Conservation (phyloP, 2,888 invertebrate species). For the Erannis defoliaria region DNA sequence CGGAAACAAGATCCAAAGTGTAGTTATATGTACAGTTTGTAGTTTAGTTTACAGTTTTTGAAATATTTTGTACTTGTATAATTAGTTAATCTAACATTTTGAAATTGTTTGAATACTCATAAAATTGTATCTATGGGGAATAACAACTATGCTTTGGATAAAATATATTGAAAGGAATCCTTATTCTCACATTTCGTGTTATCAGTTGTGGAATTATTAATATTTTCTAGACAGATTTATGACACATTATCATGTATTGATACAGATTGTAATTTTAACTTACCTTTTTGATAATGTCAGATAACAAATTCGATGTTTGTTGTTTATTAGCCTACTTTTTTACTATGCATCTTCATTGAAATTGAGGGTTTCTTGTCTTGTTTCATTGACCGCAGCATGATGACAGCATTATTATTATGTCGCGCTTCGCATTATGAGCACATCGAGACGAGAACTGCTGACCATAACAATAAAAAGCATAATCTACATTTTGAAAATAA, state of each 20-base stretch:
- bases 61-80: conserved; percentile 29
- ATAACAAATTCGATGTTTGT: not conserved
- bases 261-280: not conserved
- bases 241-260: conserved; percentile 1
- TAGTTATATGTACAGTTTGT: conserved; percentile 37
- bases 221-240: conserved; percentile 11
- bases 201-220: not conserved
- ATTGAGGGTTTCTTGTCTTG: not conserved
- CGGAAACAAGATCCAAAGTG: conserved; percentile 24
- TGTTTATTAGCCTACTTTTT: not conserved
- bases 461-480: too few relatives aligned
- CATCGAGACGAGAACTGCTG: not conserved
- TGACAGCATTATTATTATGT: not conserved
- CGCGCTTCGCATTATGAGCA: not conserved
- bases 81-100: conserved; percentile 10
- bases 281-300: not conserved
- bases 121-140: not conserved
- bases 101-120: conserved; percentile 16
- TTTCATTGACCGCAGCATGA: not conserved
- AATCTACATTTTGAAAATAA: too few relatives aligned
- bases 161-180: not conserved
- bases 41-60: conserved; percentile 22
- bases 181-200: conserved; percentile 7
- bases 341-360: not conserved
- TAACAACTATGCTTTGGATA: conserved; percentile 17